These are phyloP conservation scores for Ruditapes philippinarum DNA, from an alignment of 1,140 invertebrate genomes.

Conservation along the genomic window DNA sequence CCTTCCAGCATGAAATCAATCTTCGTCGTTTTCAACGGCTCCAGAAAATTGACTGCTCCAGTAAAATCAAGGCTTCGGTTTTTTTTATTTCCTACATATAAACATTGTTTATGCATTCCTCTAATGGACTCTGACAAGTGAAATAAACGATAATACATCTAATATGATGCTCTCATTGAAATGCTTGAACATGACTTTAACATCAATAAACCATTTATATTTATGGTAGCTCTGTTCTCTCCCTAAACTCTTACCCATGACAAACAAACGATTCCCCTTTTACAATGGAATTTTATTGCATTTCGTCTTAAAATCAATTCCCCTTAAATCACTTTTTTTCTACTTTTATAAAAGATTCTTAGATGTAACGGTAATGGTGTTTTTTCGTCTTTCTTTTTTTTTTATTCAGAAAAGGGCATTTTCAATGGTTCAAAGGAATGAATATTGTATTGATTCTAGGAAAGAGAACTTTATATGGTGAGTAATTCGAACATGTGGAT, in stretches of 20 bases:
- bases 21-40: neutral
- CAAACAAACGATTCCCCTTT: neutral
- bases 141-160: constrained; percentile 33
- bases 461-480: too few species aligned
- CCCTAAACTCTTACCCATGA: neutral
- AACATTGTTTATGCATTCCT: constrained; percentile 17
- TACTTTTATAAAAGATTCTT: too few species aligned
- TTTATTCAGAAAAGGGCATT: too few species aligned
- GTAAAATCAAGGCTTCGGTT: too few species aligned
- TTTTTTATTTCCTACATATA: constrained; percentile 33
- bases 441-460: too few species aligned
- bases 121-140: constrained; percentile 35
- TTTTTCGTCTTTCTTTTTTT: too few species aligned
- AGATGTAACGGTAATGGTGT: too few species aligned
- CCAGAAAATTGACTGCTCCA: constrained; percentile 10
- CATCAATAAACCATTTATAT: constrained; percentile 28
- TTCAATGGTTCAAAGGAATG: too few species aligned
- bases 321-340: neutral
- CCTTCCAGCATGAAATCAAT: too few species aligned
- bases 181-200: neutral
- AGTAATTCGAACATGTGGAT: too few species aligned
- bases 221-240: neutral
- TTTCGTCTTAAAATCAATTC: neutral
- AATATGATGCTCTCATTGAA: neutral
- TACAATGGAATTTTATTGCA: neutral